Conservation (phyloP, 2,113 vertebrate genomes). For the Daubentonia madagascariensis region DNA sequence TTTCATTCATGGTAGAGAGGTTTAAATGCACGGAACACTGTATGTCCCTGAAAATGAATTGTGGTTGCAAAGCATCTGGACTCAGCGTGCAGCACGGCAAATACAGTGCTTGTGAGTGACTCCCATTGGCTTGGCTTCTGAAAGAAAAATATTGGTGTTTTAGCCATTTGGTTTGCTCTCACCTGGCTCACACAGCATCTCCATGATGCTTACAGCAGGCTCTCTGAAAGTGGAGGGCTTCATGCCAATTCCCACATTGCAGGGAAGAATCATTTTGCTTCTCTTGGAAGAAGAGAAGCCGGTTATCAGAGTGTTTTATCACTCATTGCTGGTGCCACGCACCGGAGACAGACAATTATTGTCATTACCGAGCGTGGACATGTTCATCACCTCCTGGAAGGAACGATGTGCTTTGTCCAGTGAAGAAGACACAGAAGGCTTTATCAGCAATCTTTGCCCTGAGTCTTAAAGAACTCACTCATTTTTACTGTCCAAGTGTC, state of each 20-base stretch:
- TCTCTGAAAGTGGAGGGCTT: slow-evolving; percentile 21
- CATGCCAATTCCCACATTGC: slow-evolving; percentile 68
- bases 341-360: slow-evolving; percentile 69
- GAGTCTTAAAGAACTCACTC: slow-evolving; percentile 68
- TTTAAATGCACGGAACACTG: fast-evolving
- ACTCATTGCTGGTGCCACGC: slow-evolving; percentile 68
- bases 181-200: not conserved
- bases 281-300: slow-evolving; percentile 56
- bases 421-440: not conserved
- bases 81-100: fast-evolving
- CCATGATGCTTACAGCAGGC: not conserved
- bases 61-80: too few species aligned
- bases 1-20: not conserved
- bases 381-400: slow-evolving; percentile 63
- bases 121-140: fast-evolving
- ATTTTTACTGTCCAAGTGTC: slow-evolving; percentile 68
- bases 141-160: not conserved
- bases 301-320: slow-evolving; percentile 62
- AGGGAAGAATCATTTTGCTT: slow-evolving; percentile 62
- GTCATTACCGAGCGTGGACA: slow-evolving; percentile 52
- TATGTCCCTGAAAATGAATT: not conserved
- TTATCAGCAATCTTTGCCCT: slow-evolving; percentile 65
- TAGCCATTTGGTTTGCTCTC: not conserved
- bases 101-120: fast-evolving
- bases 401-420: slow-evolving; percentile 28